Conservation (phyloP, 2,797 vertebrate genomes). For the Periparus ater region DNA sequence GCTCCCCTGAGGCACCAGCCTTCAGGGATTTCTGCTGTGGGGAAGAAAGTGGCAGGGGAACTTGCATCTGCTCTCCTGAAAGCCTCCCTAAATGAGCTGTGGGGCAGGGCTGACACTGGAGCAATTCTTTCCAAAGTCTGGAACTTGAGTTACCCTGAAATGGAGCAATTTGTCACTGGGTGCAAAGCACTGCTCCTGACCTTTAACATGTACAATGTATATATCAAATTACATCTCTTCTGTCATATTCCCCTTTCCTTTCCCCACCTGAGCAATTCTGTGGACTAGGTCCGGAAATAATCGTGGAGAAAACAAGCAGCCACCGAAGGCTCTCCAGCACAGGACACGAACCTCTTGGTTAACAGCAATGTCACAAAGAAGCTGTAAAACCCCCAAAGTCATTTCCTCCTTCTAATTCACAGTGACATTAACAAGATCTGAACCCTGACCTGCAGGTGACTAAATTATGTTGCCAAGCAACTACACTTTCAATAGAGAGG, state of each 20-base stretch:
- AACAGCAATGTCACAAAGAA: slow-evolving; percentile 55
- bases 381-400: slow-evolving; percentile 50
- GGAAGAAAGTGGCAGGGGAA: neutral
- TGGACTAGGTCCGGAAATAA: neutral
- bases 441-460: slow-evolving; percentile 69
- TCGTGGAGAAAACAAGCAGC: neutral
- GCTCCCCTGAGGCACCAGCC: neutral
- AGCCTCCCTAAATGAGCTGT: neutral
- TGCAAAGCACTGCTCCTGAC: slow-evolving; percentile 35
- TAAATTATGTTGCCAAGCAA: slow-evolving; percentile 73
- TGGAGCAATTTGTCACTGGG: slow-evolving; percentile 56
- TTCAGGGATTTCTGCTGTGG: slow-evolving; percentile 15
- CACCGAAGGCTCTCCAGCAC: neutral
- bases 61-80: neutral
- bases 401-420: slow-evolving; percentile 71
- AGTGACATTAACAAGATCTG: slow-evolving; percentile 69
- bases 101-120: neutral
- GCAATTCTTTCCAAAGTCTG: slow-evolving; percentile 22
- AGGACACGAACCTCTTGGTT: neutral
- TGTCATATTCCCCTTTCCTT: neutral
- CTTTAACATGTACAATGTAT: slow-evolving; percentile 21
- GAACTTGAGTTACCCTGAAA: slow-evolving; percentile 51
- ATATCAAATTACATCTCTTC: neutral
- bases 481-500: neutral
- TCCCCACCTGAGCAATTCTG: neutral